These are phyloP conservation scores for Drosophila repleta DNA, from an alignment of 1,140 invertebrate species.

Conservation along the genomic window DNA sequence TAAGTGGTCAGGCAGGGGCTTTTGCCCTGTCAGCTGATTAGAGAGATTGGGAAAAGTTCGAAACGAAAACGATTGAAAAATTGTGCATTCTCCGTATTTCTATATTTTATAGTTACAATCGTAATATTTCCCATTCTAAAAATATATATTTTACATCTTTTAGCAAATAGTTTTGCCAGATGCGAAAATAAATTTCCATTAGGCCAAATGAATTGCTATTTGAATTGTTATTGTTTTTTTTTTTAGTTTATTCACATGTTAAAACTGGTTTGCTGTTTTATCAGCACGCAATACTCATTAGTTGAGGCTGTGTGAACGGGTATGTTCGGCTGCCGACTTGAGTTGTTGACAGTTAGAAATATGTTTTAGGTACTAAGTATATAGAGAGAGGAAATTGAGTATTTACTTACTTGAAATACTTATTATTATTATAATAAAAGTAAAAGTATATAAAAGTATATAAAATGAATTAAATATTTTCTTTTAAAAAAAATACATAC, in stretches of 20 bases:
- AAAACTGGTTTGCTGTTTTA: conserved; percentile 40
- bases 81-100: too few relatives aligned
- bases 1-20: conserved; percentile 18
- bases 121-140: too few relatives aligned
- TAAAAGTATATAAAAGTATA: too few relatives aligned
- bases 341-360: too few relatives aligned
- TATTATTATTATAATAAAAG: too few relatives aligned
- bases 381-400: too few relatives aligned
- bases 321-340: neutral
- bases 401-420: too few relatives aligned
- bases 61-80: neutral
- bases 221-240: conserved; percentile 4
- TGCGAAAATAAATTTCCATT: neutral
- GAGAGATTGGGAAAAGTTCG: conserved; percentile 14
- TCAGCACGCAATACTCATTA: neutral
- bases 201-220: neutral
- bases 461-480: too few relatives aligned
- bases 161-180: neutral
- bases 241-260: conserved; percentile 7
- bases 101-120: too few relatives aligned
- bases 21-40: conserved; percentile 22
- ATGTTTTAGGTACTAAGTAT: too few relatives aligned
- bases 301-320: too few relatives aligned
- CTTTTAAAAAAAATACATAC: too few relatives aligned
- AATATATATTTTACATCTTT: neutral